Conservation (phyloP, 2,888 invertebrate genomes). For the Drosophila peninsularis region DNA sequence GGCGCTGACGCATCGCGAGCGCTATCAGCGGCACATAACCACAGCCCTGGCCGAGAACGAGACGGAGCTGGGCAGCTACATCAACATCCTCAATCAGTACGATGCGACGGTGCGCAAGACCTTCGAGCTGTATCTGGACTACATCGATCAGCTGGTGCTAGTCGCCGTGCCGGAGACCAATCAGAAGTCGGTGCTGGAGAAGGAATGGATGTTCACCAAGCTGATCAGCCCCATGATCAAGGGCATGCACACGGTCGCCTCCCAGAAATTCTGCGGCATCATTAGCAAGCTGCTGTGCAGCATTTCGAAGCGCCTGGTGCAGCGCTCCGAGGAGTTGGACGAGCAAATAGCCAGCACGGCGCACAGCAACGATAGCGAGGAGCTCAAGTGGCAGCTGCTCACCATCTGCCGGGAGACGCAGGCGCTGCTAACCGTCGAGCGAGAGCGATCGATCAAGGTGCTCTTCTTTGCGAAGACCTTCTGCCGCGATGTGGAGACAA, state of each 20-base stretch:
- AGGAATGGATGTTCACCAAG: slow-evolving; percentile 95
- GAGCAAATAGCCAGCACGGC: slow-evolving; percentile 81
- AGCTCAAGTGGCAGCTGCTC: slow-evolving; percentile 83
- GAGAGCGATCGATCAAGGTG: slow-evolving; percentile 92
- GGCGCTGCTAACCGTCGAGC: slow-evolving; percentile 90
- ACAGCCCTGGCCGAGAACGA: slow-evolving; percentile 86
- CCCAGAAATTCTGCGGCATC: slow-evolving; percentile 90
- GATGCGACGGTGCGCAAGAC: slow-evolving; percentile 91
- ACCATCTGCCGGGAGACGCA: slow-evolving; percentile 92
- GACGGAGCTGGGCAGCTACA: slow-evolving; percentile 85
- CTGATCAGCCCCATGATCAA: slow-evolving; percentile 91
- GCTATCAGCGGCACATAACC: slow-evolving; percentile 89
- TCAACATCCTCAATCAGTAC: slow-evolving; percentile 88
- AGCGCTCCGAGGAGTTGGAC: slow-evolving; percentile 85
- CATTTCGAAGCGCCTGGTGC: slow-evolving; percentile 85
- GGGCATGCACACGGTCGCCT: slow-evolving; percentile 90
- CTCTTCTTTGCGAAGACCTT: slow-evolving; percentile 93
- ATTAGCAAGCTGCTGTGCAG: slow-evolving; percentile 85
- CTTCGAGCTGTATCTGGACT: slow-evolving; percentile 93
- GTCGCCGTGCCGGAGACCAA: slow-evolving; percentile 84
- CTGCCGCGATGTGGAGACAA: slow-evolving; percentile 88
- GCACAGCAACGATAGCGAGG: slow-evolving; percentile 76
- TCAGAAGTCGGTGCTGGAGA: slow-evolving; percentile 91
- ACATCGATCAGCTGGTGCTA: slow-evolving; percentile 92
- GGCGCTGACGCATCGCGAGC: slow-evolving; percentile 92